Evolutionary conservation across 2,797 vertebrate genomes (phyloP).

Genomic region (Poeciliopsis gracilis): DNA sequence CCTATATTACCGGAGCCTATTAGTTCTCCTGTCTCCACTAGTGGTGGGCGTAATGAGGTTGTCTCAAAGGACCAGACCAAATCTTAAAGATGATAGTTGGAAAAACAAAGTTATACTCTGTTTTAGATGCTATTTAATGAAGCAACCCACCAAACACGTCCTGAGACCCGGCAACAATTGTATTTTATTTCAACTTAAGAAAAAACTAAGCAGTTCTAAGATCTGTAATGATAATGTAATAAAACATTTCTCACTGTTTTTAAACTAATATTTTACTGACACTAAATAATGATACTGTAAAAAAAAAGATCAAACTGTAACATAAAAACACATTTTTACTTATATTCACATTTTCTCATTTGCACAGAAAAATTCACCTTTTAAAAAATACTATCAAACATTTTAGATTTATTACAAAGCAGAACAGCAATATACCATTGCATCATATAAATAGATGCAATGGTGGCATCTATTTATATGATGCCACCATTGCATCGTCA

Average conservation of each 20-base stretch:
- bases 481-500: neutral
- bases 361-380: neutral
- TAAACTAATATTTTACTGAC: neutral
- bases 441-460: no score
- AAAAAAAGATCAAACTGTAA: neutral
- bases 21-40: slow-evolving; percentile 69
- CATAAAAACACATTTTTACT: neutral
- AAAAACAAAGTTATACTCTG: slow-evolving; percentile 1
- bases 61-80: slow-evolving; percentile 52
- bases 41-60: slow-evolving; percentile 69
- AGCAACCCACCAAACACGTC: neutral
- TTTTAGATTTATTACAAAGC: neutral
- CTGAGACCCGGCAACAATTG: neutral
- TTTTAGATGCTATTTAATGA: slow-evolving; percentile 10
- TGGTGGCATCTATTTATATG: neutral
- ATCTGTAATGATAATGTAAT: neutral
- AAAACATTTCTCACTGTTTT: neutral
- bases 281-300: neutral
- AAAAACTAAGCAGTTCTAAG: neutral
- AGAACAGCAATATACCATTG: no score
- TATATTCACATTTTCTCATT: neutral
- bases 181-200: neutral
- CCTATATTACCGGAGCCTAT: slow-evolving; percentile 66
- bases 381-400: no score
- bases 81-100: slow-evolving; percentile 33